These are phyloP conservation scores for Deroplatys truncata DNA, from an alignment of 2,888 invertebrate genomes.

Conservation along the genomic window DNA sequence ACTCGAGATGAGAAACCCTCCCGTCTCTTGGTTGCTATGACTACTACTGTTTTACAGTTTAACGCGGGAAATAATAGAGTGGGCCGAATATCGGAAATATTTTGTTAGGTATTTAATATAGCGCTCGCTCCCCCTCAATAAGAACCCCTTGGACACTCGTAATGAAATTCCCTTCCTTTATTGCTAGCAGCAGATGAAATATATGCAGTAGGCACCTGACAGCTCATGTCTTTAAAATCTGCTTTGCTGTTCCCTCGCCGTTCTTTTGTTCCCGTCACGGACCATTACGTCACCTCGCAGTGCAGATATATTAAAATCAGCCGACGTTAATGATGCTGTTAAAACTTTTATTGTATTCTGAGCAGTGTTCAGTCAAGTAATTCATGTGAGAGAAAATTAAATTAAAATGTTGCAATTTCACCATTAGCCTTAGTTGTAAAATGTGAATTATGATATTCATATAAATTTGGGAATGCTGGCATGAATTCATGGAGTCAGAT, in stretches of 20 bases:
- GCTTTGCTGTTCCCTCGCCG: slow-evolving; percentile 17
- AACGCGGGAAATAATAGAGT: neutral
- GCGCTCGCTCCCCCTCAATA: neutral
- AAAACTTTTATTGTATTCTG: too few relatives aligned
- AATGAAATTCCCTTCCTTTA: slow-evolving; percentile 17
- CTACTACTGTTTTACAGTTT: neutral
- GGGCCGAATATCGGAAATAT: neutral
- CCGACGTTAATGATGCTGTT: too few relatives aligned
- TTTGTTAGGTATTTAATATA: neutral
- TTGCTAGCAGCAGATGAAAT: slow-evolving; percentile 17
- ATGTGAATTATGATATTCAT: too few relatives aligned
- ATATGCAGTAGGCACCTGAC: slow-evolving; percentile 21
- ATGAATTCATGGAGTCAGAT: too few relatives aligned
- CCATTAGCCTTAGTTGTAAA: too few relatives aligned
- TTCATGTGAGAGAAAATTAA: too few relatives aligned
- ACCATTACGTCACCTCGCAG: neutral
- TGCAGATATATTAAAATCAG: neutral
- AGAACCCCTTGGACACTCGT: neutral
- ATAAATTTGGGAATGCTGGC: too few relatives aligned
- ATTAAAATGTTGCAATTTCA: too few relatives aligned
- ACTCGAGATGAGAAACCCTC: too few relatives aligned
- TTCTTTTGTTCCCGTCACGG: neutral
- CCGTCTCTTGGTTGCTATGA: neutral
- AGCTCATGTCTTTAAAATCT: slow-evolving; percentile 24
- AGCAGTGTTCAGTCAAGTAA: too few relatives aligned